Evolutionary conservation across 2,888 invertebrate genomes (phyloP).

Genomic region (Drosophila kanekoi): DNA sequence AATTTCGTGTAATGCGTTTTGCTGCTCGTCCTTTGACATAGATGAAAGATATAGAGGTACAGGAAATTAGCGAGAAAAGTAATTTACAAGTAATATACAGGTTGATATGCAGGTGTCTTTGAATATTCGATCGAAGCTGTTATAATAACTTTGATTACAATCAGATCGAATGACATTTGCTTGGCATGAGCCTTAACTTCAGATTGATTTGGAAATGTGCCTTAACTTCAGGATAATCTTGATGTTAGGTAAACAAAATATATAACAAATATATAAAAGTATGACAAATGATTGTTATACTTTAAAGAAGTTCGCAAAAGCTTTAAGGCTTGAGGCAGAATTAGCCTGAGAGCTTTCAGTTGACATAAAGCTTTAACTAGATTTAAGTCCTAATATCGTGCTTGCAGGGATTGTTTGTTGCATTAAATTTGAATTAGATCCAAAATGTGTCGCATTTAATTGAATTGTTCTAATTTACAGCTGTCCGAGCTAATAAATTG

Average conservation of each 20-base stretch:
- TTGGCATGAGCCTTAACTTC: neutral
- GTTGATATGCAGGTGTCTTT: slow-evolving; percentile 3
- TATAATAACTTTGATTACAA: neutral
- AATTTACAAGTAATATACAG: neutral
- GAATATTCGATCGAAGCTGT: slow-evolving; percentile 35
- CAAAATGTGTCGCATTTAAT: no score
- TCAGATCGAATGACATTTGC: neutral
- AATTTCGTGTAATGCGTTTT: slow-evolving; percentile 58
- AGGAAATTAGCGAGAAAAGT: slow-evolving; percentile 4
- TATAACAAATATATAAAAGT: no score
- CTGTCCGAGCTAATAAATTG: slow-evolving; percentile 1
- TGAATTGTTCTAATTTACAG: neutral
- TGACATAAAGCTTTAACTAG: neutral
- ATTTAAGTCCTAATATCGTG: neutral
- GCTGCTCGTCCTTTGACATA: slow-evolving; percentile 17
- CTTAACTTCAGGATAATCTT: no score
- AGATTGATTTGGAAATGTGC: no score
- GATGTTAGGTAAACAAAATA: no score
- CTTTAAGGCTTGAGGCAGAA: neutral
- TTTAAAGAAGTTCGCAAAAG: no score
- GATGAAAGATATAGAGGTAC: slow-evolving; percentile 30
- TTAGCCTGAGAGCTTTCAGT: neutral
- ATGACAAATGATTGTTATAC: no score
- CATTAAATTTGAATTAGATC: no score
- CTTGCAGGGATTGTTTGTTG: no score